Conservation (phyloP, 2,888 invertebrate species). For the Amiota communis region DNA sequence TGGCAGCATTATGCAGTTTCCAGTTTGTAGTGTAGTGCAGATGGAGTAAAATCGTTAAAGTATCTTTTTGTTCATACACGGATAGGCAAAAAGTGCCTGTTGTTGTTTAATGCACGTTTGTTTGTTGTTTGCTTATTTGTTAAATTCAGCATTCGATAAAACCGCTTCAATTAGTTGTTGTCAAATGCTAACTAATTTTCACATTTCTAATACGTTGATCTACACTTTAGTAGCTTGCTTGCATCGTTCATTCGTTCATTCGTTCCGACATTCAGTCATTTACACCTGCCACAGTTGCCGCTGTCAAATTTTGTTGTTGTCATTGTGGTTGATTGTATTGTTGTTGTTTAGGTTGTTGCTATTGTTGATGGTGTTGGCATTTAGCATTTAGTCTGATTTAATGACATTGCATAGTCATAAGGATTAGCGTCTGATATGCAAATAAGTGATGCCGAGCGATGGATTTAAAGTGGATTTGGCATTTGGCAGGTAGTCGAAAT, state of each 20-base stretch:
- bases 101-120: no score
- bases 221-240: neutral
- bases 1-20: neutral
- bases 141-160: constrained; percentile 7
- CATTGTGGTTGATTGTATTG: neutral
- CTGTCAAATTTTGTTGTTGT: constrained; percentile 1
- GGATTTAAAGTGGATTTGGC: constrained; percentile 9
- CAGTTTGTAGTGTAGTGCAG: neutral
- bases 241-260: constrained; percentile 10
- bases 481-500: constrained; percentile 6
- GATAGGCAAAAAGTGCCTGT: no score
- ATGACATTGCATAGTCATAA: constrained; percentile 21
- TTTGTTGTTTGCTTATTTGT: neutral
- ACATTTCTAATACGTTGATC: neutral
- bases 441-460: neutral
- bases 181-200: constrained; percentile 18
- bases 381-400: constrained; percentile 28
- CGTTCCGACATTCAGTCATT: constrained; percentile 8
- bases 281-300: neutral
- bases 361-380: constrained; percentile 11
- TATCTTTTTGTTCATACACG: no score
- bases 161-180: constrained; percentile 18
- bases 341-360: neutral
- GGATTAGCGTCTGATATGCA: constrained; percentile 29
- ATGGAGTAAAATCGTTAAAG: neutral